Evolutionary conservation across 2,797 vertebrate genomes (phyloP), one percentile per base, ranked within the genome.

Genomic region (Crocodylus rhombifer): DNA sequence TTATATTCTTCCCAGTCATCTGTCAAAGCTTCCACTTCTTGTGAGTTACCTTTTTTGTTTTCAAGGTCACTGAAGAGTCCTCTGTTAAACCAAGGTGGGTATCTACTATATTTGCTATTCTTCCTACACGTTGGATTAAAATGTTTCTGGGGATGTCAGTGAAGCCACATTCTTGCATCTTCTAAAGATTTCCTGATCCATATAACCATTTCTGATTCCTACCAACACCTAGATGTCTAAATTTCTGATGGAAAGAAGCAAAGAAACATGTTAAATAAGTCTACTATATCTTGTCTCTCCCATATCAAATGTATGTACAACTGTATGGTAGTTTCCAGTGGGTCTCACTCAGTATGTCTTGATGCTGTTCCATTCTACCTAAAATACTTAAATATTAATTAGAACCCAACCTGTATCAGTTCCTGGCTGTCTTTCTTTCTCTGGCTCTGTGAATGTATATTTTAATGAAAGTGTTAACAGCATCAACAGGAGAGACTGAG

Each of bases 231-330:
- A 85, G 62, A 17, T 33, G 10, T 95, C 79, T 79, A 15, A 65
- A 77, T 92, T 96, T 30, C 78, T 73, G 58, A 67, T 87, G 57
- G 23, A 76, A 67, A 26, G 88, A 89, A 83, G 80, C 73, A 82
- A 90, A 91, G 67, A 87, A 93, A 88, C 56, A 56, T 58, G 79
- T 87, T 88, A 81, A 26, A 55, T 75, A 80, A 91, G 93, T 77
- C 57, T 65, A 90, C 30, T 61, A 84, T 73, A 63, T 82, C 21
- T 14, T 28, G 89, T 94, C 91, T 78, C 76, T 87, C 71, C 63
- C 84, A 57, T 76, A 92, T 63, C 9, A 91, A 57, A 28, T 23
- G 61, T 57, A 12, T 84, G 80, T 51, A 69, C 4, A 82, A 60
- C 71, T 75, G 23, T 79, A 87, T 64, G 85, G 92, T 85, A 80